Evolutionary conservation across 2,888 invertebrate species (phyloP), one percentile per base, ranked within the genome.

Genomic region (Calameuta pallipes): DNA sequence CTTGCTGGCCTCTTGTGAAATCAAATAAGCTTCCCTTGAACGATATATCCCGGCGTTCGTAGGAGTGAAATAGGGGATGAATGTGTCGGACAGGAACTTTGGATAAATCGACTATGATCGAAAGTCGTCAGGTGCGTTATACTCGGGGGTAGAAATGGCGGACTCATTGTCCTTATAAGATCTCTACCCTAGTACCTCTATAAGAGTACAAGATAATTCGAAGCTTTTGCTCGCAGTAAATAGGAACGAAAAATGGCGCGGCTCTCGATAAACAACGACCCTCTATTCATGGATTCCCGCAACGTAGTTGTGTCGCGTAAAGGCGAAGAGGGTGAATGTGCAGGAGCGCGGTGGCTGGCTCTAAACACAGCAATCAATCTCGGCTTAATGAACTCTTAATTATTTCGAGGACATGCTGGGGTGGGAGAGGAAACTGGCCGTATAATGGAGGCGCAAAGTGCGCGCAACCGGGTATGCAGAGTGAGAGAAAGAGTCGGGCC

Each of bases 311-410:
- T 70, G 76, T 73, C 35, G 75, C 12, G 74, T 12, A 37, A 31
- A 68, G 73, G 76, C 76, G 37, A 77, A 73, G 77, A 76, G 80
- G 80, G 78, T 76, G 81, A 80, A 79, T 76, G 79, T 76, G 70
- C 56, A 56, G 56, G 15, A 56, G 56, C 56, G 76, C 79, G 74
- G 36, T 79, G 71, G 79, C 83, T 80, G 83, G 79, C 83, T 89
- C 85, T 88, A 89, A 90, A 90, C 89, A 88, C 86, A 82, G 89
- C 90, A 85, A 91, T 91, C 90, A 90, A 90, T 91, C 90, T 90
- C 87, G 84, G 84, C 88, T 89, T 90, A 90, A 90, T 90, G 90
- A 90, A 91, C 90, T 90, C 89, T 90, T 91, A 90, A 91, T 91
- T 91, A 91, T 91, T 90, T 91, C 87, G 90, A 89, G 89, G 90